Percentiles rank a stretch among this genome's conserved stretches.
phyloP scores from a whole-genome alignment of 2,888 invertebrate species.

The Andrena fulva region DNA sequence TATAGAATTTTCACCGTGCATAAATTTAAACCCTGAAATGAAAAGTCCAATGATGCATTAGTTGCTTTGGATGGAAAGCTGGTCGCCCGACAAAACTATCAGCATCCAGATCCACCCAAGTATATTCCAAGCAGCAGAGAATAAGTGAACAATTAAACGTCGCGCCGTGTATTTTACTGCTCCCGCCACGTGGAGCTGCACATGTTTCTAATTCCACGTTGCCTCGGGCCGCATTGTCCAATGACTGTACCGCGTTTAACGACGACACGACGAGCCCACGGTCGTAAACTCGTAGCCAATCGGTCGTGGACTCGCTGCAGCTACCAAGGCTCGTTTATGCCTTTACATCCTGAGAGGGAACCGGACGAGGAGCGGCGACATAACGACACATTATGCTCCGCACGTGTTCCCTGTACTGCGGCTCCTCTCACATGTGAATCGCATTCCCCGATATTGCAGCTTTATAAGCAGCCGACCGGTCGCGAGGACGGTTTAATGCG shows the following conservation, averaged over 20 bases:
- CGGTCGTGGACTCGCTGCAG: constrained; percentile 53
- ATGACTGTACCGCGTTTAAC: constrained; percentile 61
- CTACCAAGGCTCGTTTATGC: constrained; percentile 65
- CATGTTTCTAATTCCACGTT: constrained; percentile 18
- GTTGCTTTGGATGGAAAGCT: too few relatives aligned
- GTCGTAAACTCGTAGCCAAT: constrained; percentile 68
- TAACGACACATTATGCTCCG: constrained; percentile 70
- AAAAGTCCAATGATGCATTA: too few relatives aligned
- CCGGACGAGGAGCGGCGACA: constrained; percentile 72
- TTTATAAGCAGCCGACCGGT: constrained; percentile 42
- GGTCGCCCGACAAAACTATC: neutral
- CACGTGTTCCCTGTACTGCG: constrained; percentile 66
- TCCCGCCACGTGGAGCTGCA: neutral
- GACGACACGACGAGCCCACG: constrained; percentile 39
- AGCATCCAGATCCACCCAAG: neutral
- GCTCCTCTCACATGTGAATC: constrained; percentile 66
- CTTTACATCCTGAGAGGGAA: constrained; percentile 63
- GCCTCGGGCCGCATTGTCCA: constrained; percentile 39
- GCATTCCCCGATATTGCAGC: constrained; percentile 37
- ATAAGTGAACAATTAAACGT: constrained; percentile 13
- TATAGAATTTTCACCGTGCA: too few relatives aligned
- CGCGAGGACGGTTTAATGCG: constrained; percentile 41
- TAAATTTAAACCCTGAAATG: too few relatives aligned
- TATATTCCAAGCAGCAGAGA: neutral
- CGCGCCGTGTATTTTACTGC: neutral